Evolutionary conservation across 1,140 invertebrate species (phyloP).

Genomic region (Daktulosphaira vitifoliae): DNA sequence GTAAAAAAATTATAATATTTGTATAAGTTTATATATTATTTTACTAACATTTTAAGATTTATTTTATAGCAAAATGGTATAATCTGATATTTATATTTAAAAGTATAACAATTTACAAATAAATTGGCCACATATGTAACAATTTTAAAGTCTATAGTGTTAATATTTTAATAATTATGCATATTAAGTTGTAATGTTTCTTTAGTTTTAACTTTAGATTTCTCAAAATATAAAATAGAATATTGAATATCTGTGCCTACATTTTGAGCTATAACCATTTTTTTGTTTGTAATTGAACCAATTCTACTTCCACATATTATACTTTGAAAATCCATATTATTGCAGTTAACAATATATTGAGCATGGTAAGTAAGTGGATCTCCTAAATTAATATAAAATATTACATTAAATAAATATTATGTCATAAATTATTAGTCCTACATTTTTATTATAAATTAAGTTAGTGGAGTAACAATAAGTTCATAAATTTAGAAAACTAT

Average conservation of each 20-base stretch:
- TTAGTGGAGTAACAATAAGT: too few relatives aligned
- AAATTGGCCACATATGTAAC: too few relatives aligned
- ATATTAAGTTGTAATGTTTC: neutral
- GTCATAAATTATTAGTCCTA: conserved; percentile 4
- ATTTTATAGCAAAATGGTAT: too few relatives aligned
- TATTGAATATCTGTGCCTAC: conserved; percentile 35
- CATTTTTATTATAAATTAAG: too few relatives aligned
- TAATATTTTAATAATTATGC: too few relatives aligned
- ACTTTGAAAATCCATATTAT: conserved; percentile 42
- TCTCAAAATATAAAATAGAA: conserved; percentile 12
- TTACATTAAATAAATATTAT: conserved; percentile 11
- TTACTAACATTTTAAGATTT: too few relatives aligned
- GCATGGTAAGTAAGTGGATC: conserved; percentile 52
- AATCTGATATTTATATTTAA: too few relatives aligned
- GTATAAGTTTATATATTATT: too few relatives aligned
- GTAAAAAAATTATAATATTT: too few relatives aligned
- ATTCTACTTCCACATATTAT: conserved; percentile 43
- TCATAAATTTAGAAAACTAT: too few relatives aligned
- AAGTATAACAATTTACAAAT: too few relatives aligned
- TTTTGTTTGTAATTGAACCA: conserved; percentile 46
- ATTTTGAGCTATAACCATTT: conserved; percentile 44
- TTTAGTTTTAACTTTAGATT: neutral
- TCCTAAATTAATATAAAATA: conserved; percentile 44
- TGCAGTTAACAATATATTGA: conserved; percentile 48
- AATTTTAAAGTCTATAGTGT: too few relatives aligned